A percentile compares a stretch with the other conserved stretches of the same genome.
Conservation (phyloP, 1,140 invertebrate genomes). For the Himalopsyche phryganea region DNA sequence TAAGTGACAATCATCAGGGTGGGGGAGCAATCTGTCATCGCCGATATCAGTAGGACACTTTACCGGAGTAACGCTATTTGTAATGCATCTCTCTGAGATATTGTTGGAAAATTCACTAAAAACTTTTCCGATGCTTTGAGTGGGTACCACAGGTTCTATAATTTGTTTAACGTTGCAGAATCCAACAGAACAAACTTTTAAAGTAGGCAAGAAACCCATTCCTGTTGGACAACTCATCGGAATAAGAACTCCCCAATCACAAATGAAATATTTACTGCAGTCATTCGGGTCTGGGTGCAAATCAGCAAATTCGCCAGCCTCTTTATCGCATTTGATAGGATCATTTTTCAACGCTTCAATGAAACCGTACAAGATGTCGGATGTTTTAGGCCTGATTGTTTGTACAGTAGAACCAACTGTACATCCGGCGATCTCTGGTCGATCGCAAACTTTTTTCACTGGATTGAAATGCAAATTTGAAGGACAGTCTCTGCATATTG, state of each 20-base stretch:
- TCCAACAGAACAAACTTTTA: no score
- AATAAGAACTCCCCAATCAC: conserved; percentile 47
- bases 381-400: no score
- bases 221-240: conserved; percentile 49
- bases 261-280: conserved; percentile 60
- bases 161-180: no score
- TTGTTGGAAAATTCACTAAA: conserved; percentile 30
- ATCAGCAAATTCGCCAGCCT: conserved; percentile 12
- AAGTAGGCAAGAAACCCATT: conserved; percentile 46
- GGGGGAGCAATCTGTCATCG: conserved; percentile 26
- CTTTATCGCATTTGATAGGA: background rate
- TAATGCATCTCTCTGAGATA: conserved; percentile 22
- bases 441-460: conserved; percentile 40
- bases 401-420: background rate
- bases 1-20: conserved; percentile 36
- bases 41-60: conserved; percentile 2
- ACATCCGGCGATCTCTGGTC: conserved; percentile 33
- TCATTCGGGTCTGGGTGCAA: conserved; percentile 46
- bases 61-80: conserved; percentile 16
- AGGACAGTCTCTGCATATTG: conserved; percentile 39
- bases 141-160: no score
- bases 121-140: conserved; percentile 32
- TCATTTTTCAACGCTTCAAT: background rate
- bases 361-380: no score
- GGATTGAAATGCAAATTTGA: conserved; percentile 40